Percentiles rank a stretch among this genome's conserved stretches.
Conservation (phyloP, 2,113 vertebrate species). For the Anser brachyrhynchus region DNA sequence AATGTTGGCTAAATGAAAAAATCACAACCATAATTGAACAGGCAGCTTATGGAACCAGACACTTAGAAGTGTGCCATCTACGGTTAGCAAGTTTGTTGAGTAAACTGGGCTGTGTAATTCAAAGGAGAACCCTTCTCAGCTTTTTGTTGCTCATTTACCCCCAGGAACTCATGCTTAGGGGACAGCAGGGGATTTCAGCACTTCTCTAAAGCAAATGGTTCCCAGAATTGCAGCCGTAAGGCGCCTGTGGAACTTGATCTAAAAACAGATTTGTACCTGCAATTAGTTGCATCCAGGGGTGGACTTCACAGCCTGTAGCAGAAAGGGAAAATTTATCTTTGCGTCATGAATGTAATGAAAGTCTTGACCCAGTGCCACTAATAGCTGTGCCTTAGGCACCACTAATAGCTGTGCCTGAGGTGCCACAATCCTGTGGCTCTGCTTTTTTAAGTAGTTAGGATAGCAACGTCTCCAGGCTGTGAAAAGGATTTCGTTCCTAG, state of each 20-base stretch:
- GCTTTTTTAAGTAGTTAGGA: slow-evolving; percentile 22
- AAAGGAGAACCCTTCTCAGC: not conserved
- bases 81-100: not conserved
- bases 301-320: not conserved
- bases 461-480: not conserved
- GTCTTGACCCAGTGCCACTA: slow-evolving; percentile 32
- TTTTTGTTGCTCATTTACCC: not conserved
- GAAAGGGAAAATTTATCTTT: slow-evolving; percentile 21
- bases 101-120: not conserved
- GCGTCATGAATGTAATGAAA: not conserved
- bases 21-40: not conserved
- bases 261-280: slow-evolving; percentile 26
- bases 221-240: not conserved
- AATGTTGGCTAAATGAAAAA: not conserved
- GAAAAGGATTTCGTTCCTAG: not conserved
- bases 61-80: accelerated
- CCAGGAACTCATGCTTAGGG: not conserved
- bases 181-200: not conserved
- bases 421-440: not conserved
- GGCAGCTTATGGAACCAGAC: not conserved
- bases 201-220: not conserved
- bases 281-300: slow-evolving; percentile 9
- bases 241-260: not conserved
- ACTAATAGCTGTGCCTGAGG: not conserved
- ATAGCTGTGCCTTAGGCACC: not conserved